Conservation (phyloP, 2,113 vertebrate species). For the Albula glossodonta region DNA sequence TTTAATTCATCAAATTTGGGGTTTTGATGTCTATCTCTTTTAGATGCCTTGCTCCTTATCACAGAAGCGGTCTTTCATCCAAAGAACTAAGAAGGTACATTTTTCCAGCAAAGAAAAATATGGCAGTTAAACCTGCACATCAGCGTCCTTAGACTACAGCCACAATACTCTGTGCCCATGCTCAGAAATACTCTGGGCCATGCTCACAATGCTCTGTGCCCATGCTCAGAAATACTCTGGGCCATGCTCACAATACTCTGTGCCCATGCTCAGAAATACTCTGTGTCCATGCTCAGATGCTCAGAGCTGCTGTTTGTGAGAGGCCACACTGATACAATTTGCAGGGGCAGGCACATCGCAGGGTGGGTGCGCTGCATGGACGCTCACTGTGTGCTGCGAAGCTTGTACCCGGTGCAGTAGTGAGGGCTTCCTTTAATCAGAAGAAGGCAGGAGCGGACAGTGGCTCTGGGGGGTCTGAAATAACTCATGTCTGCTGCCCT, state of each 20-base stretch:
- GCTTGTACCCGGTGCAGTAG: background rate
- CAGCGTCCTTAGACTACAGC: conserved; percentile 14
- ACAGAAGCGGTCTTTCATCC: background rate
- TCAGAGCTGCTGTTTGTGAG: conserved; percentile 52
- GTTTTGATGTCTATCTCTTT: conserved; percentile 79
- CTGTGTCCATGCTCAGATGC: conserved; percentile 14
- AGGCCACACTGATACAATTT: conserved; percentile 61
- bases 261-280: background rate
- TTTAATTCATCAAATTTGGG: conserved; percentile 74
- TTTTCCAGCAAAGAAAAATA: conserved; percentile 6
- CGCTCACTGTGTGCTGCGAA: background rate
- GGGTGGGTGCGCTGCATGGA: background rate
- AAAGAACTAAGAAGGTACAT: conserved; percentile 10
- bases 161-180: no score
- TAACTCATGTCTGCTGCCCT: background rate
- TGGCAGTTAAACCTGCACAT: conserved; percentile 2
- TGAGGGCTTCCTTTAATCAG: background rate
- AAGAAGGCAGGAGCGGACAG: background rate
- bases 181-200: no score
- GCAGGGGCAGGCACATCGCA: conserved; percentile 56
- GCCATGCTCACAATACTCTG: background rate
- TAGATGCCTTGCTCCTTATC: background rate
- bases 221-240: background rate
- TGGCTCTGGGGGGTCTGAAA: background rate
- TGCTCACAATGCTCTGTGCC: background rate